Evolutionary conservation across 2,888 invertebrate genomes (phyloP), one percentile per base, ranked within the genome.

Genomic region (Atethmia centrago): DNA sequence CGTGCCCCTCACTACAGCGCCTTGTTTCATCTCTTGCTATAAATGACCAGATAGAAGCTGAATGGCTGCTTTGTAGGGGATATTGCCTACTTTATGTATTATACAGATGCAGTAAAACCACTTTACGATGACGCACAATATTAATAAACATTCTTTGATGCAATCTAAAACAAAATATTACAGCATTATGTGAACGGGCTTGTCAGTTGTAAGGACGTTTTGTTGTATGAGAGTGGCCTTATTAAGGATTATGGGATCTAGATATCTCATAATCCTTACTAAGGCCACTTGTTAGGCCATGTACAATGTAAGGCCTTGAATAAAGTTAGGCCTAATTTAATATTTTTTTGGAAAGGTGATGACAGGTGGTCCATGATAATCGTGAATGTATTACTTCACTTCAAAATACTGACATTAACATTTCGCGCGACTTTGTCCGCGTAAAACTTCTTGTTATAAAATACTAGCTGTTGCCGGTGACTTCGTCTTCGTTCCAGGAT

Each of bases 11-110:
- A 86, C 93, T 93, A 90, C 55, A 86, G 85, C 91, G 92, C 91
- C 92, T 94, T 93, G 95, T 95, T 95, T 95, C 95, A 95, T 95
- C 94, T 94, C 94, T 87, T 89, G 91, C 94, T 91, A 93, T 94
- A 95, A 95, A 95, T 93, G 94, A 94, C 93, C 95, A 95, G 94
- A 95, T 94, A 95, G 93, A 90, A 91, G 90, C 93, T 95, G 95
- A 96, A 95, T 94, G 92, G 92, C 88, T 90, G 91, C 95, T 93
- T 95, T 95, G 95, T 95, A 92, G 90, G 91, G 89, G 88, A 92
- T 93, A 95, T 95, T 94, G 94, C 94, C 93, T 94, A 93, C 92
- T 95, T 94, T 94, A 94, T 94, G 92, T 91, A 93, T 93, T 92
- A 92, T 88, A 91, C 93, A 94, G 93, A 89, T 90, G 91, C 89